phyloP scores from a whole-genome alignment of 2,888 invertebrate genomes.

The Rotaria socialis region DNA sequence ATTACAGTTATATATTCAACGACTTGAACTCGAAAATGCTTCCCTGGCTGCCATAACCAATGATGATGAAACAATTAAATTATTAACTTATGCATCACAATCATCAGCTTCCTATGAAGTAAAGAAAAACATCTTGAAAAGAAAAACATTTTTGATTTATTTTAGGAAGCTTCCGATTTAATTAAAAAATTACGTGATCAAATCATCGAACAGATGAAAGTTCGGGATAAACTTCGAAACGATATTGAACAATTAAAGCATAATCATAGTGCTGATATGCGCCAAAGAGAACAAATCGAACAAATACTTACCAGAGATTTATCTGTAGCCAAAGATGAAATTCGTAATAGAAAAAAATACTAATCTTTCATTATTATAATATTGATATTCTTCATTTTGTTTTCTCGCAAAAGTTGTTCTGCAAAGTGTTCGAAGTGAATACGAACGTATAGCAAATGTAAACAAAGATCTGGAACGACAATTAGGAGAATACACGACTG shows the following conservation, averaged over 20 bases:
- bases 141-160: no score
- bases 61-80: neutral
- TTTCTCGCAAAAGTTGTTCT: neutral
- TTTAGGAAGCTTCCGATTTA: neutral
- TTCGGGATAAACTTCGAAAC: neutral
- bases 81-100: neutral
- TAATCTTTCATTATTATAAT: no score
- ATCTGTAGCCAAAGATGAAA: neutral
- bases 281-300: conserved; percentile 13
- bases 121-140: neutral
- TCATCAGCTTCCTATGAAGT: neutral
- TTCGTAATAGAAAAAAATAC: neutral
- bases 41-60: neutral
- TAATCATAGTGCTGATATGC: neutral
- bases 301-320: neutral
- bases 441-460: neutral
- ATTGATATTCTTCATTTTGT: neutral
- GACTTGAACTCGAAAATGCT: neutral
- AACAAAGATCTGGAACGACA: neutral
- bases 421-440: neutral
- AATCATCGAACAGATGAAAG: neutral
- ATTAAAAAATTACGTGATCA: neutral
- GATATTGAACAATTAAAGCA: neutral
- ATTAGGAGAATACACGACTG: neutral
- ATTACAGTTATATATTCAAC: neutral